Evolutionary conservation across 2,888 invertebrate genomes (phyloP), one percentile per base, ranked within the genome.

Genomic region (Alviniconcha strummeri): DNA sequence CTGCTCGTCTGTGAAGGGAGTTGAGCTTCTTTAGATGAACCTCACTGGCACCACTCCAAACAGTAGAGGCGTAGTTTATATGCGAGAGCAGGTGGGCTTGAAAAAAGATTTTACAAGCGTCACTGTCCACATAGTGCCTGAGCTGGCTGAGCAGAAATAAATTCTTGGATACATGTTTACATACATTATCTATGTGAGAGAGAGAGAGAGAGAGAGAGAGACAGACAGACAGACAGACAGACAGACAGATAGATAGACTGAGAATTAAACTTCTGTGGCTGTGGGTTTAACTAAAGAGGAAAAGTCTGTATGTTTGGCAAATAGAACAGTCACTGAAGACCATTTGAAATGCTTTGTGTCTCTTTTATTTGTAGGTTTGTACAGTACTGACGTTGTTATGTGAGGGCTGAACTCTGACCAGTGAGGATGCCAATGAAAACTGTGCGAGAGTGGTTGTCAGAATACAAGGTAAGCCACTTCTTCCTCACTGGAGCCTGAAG

Each of bases 401-500:
- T 64, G 77, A 81, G 72, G n/a, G 15, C n/a, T 69, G 80, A 56
- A 36, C 17, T 57, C 9, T 60, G 19, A 55, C 15, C 71, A 60
- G 15, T 79, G 69, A 87, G 57, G 67, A 87, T 87, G 87, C 69
- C 86, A 60, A 52, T 78, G 56, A 85, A 81, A 86, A 87, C 87
- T 13, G 86, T 91, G 9, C 87, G 86, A 83, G 90, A 90, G 79
- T 91, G 91, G 91, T 85, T 91, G 64, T 84, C 90, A 55, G 90
- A 90, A 74, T 91, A 90, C 80, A 91, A 91, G 89, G 91, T 91
- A 84, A 81, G 77, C 5, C 9, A n/a, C 15, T n/a, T 36, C 9
- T 71, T n/a, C 36, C 36, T 36, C 36, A 36, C 36, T 36, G 36
- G 36, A 36, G 36, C 36, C 36, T 36, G 36, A 36, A 36, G 36